Evolutionary conservation across 53 echinoderm and acorn worm genomes (phyloP), one percentile per base, ranked within the genome.

Genomic region (Luidia sarsii): DNA sequence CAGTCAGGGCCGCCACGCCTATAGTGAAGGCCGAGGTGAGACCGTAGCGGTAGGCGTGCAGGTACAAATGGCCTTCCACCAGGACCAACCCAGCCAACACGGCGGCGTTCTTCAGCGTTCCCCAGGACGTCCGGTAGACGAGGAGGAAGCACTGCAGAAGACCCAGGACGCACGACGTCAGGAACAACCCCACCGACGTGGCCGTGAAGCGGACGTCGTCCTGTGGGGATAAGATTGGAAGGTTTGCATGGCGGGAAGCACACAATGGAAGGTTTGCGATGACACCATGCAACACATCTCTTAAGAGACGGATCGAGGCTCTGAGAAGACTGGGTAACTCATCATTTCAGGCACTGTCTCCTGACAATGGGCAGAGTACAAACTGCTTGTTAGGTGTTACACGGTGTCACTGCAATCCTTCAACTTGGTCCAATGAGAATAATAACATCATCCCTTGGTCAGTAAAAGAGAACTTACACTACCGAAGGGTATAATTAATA

Each of bases 11-110:
- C 36, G 82, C 85, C 21, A 55, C 72, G 6, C 57, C 48, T 7
- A 83, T 53, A 48, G 91, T 89, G 41, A 91, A 86, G 20, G 31
- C 41, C 16, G 83, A 71, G 0, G 89, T 89, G 29, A 79, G 55
- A 19, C 45, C 67, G 23, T 89, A 88, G 43, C 91, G 64, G 87
- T 83, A 89, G 56, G 83, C 80, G 6, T 86, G 83, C 20, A 89
- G 73, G 23, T 71, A 86, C 38, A 94, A 63, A 49, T 80, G 85
- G n/a, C 38, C 86, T 33, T 85, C 79, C 36, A 86, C 79, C 24
- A 64, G 28, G 4, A 67, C 54, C 27, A 92, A 50, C 16, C 80
- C 48, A 6, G 73, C 11, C 27, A 81, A 50, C 18, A 63, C 80
- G 1, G 85, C 20, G 29, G 87, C 23, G 41, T 83, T 82, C 51